These are phyloP conservation scores for Poecilia wingei DNA, from an alignment of 2,797 vertebrate genomes.

Conservation along the genomic window DNA sequence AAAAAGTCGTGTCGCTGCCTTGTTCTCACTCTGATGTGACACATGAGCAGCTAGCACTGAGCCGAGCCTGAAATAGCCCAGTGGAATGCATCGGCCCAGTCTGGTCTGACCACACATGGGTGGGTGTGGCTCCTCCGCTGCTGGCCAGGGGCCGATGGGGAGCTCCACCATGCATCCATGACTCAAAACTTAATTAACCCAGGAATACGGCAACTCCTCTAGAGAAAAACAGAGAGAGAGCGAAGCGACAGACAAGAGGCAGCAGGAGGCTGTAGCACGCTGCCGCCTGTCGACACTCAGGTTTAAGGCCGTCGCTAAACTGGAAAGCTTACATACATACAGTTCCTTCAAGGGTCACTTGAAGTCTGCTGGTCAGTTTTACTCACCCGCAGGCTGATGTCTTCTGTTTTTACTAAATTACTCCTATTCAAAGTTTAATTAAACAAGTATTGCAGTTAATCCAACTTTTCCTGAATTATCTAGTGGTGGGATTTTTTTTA, in stretches of 20 bases:
- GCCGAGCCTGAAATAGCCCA: conserved; percentile 17
- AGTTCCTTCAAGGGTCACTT: neutral
- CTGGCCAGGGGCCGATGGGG: neutral
- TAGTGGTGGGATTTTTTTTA: too few species aligned
- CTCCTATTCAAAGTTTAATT: neutral
- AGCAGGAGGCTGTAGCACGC: conserved; percentile 3
- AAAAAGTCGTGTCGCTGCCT: conserved; percentile 2
- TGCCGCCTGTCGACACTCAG: conserved; percentile 20
- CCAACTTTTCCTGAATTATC: too few species aligned
- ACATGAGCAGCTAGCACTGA: neutral
- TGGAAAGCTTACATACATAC: neutral
- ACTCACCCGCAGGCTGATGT: too few species aligned
- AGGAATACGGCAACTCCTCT: conserved; percentile 29
- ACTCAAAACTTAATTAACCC: conserved; percentile 63
- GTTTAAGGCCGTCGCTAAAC: conserved; percentile 1
- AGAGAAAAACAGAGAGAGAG: neutral
- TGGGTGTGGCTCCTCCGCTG: conserved; percentile 11
- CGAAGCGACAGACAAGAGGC: conserved; percentile 28
- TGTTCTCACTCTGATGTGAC: conserved; percentile 3
- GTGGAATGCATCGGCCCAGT: neutral
- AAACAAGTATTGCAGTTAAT: too few species aligned
- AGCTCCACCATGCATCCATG: conserved; percentile 26
- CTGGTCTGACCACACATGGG: conserved; percentile 17
- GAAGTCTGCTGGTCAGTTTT: too few species aligned
- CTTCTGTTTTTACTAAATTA: neutral